Percentiles rank a stretch among this genome's conserved stretches.
These are phyloP conservation scores for Muscicapa striata DNA, from an alignment of 2,797 vertebrate genomes.

Conservation along the genomic window DNA sequence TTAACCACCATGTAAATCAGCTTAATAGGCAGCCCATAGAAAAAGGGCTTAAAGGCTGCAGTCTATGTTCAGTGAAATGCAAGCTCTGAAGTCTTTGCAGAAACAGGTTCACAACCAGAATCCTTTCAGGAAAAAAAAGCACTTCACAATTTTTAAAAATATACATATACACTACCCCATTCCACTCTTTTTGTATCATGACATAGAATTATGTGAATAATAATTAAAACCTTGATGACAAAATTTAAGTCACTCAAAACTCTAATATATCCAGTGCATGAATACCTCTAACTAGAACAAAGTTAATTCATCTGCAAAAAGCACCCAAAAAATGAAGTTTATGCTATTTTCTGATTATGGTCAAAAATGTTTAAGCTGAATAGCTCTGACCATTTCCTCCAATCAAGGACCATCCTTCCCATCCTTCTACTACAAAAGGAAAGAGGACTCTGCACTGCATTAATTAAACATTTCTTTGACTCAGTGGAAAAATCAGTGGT, in stretches of 20 bases:
- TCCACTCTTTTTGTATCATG: neutral
- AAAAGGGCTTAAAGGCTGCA: neutral
- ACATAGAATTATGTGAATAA: neutral
- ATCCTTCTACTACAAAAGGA: neutral
- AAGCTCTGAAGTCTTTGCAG: neutral
- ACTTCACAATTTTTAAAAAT: neutral
- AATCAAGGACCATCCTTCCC: neutral
- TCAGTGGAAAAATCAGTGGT: neutral
- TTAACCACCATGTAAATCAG: neutral
- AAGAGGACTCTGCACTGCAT: neutral
- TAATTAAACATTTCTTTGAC: neutral
- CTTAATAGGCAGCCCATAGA: neutral
- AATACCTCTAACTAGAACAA: neutral
- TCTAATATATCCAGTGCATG: fast-evolving
- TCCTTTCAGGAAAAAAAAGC: neutral
- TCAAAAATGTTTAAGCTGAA: neutral
- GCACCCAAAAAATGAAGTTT: fast-evolving
- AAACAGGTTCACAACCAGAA: neutral
- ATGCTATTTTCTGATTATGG: neutral
- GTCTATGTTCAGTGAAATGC: neutral
- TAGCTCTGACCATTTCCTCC: neutral
- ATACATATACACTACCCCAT: neutral
- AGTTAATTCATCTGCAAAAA: neutral
- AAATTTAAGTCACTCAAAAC: neutral
- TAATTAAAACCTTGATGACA: neutral